A percentile compares a stretch with the other conserved stretches of the same genome.
phyloP scores from a whole-genome alignment of 2,888 invertebrate genomes.

The Junonia oenone region DNA sequence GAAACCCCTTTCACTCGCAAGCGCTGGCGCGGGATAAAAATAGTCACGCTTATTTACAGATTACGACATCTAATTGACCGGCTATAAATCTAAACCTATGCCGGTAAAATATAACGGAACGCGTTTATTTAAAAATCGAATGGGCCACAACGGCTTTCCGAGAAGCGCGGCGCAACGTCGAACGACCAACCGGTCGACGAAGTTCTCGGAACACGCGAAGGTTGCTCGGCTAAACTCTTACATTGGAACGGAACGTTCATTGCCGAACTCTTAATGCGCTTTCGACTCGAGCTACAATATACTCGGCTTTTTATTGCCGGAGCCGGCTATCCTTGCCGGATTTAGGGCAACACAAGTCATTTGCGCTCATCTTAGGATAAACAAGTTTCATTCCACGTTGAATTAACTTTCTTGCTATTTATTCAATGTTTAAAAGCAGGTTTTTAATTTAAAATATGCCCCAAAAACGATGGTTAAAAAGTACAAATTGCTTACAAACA shows the following conservation, averaged over 20 bases:
- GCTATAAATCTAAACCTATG: conserved; percentile 47
- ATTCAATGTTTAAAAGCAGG: conserved; percentile 6
- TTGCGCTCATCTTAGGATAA: not conserved
- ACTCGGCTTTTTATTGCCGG: conserved; percentile 43
- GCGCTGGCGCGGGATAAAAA: conserved; percentile 53
- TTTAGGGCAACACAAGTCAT: conserved; percentile 41
- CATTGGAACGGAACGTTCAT: conserved; percentile 54
- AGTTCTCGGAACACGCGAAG: conserved; percentile 65
- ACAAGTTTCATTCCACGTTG: conserved; percentile 5
- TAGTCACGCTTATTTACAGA: conserved; percentile 57
- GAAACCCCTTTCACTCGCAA: conserved; percentile 70
- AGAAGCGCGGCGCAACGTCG: conserved; percentile 44
- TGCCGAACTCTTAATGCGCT: conserved; percentile 52
- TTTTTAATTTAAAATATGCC: not conserved
- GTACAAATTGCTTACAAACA: conserved; percentile 12
- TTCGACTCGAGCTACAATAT: conserved; percentile 28
- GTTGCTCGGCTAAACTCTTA: conserved; percentile 56
- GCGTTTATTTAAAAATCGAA: conserved; percentile 68
- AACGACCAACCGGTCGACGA: conserved; percentile 52
- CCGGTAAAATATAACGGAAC: conserved; percentile 53
- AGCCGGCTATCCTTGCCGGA: conserved; percentile 24
- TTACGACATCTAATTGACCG: conserved; percentile 60
- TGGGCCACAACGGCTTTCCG: conserved; percentile 53
- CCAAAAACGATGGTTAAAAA: conserved; percentile 5
- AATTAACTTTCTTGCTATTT: not conserved